Conservation (phyloP, 2,797 vertebrate species). For the Pitangus sulphuratus region DNA sequence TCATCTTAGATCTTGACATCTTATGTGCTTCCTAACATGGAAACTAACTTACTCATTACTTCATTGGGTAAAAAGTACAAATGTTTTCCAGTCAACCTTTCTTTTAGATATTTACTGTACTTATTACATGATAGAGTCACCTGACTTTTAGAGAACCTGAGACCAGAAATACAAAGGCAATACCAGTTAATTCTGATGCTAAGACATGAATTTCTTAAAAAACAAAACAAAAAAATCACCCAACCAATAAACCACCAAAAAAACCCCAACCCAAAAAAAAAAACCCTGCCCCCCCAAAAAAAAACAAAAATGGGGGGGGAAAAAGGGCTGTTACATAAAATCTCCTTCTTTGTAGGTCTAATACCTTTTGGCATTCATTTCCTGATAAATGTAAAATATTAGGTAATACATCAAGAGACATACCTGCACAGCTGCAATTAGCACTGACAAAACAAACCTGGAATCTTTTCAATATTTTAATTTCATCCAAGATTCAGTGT, state of each 20-base stretch:
- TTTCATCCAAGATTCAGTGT: slow-evolving; percentile 5
- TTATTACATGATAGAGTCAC: background rate
- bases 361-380: slow-evolving; percentile 6
- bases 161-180: background rate
- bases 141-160: background rate
- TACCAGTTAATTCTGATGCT: background rate
- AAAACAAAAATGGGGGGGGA: rapidly evolving
- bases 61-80: background rate
- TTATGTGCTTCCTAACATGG: background rate
- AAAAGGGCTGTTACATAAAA: background rate
- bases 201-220: background rate
- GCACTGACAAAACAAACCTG: background rate
- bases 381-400: slow-evolving; percentile 19
- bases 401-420: slow-evolving; percentile 14
- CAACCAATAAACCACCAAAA: background rate
- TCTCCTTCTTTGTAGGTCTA: background rate
- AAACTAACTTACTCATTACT: background rate
- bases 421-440: slow-evolving; percentile 28
- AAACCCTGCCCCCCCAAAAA: too few relatives aligned
- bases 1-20: background rate
- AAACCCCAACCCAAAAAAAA: background rate
- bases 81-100: background rate
- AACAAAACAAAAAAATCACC: background rate
- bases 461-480: slow-evolving; percentile 17
- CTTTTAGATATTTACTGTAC: background rate